These are phyloP conservation scores for Phyllotis vaccarum DNA, from an alignment of 2,797 vertebrate species.

Conservation along the genomic window DNA sequence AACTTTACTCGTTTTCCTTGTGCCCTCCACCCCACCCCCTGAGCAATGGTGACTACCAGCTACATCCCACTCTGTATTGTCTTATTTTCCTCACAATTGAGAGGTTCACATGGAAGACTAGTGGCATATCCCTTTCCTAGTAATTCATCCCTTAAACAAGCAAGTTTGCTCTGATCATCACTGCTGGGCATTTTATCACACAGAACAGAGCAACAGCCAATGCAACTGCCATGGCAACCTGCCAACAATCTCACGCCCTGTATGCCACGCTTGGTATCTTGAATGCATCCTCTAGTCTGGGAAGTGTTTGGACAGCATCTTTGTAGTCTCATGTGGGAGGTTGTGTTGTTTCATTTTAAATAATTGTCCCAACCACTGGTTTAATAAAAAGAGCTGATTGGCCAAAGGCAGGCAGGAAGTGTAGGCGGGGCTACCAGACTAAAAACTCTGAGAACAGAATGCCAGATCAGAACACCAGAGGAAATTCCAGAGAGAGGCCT, in stretches of 20 bases:
- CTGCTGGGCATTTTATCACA: background rate
- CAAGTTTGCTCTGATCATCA: background rate
- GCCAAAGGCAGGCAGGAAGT: no score
- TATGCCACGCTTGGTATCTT: background rate
- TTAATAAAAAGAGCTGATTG: no score
- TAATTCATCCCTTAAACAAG: no score
- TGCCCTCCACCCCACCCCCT: background rate
- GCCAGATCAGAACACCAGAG: no score
- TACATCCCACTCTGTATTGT: background rate
- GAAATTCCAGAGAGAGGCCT: no score
- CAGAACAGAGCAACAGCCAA: background rate
- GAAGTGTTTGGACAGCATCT: background rate
- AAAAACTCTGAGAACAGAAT: no score
- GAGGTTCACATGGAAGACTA: background rate
- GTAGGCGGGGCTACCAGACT: no score
- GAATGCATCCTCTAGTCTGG: background rate
- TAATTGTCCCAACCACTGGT: no score
- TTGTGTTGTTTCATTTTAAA: no score
- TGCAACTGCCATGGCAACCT: background rate
- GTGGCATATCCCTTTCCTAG: background rate
- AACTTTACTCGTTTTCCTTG: background rate
- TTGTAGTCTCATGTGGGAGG: background rate
- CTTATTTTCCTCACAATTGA: background rate
- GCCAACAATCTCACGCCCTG: no score
- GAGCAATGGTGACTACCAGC: background rate